These are phyloP conservation scores for Nomia melanderi DNA, from an alignment of 1,140 invertebrate genomes.

Conservation along the genomic window DNA sequence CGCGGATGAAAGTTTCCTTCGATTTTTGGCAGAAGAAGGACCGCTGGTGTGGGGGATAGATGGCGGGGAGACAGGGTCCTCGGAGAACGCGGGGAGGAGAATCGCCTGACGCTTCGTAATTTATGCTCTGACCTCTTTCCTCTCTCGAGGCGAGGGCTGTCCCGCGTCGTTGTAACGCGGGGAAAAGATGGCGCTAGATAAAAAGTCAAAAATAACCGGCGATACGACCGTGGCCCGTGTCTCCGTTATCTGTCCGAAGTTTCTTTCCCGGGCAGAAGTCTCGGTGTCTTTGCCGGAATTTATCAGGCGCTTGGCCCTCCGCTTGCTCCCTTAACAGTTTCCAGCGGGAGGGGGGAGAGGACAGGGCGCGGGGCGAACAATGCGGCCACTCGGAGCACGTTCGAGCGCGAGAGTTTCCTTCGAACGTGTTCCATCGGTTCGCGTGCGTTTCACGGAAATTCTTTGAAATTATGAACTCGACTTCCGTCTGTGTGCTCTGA, in stretches of 20 bases:
- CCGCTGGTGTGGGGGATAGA: background rate
- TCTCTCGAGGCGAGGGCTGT: background rate
- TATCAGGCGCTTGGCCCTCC: constrained; percentile 4
- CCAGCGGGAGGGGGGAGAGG: constrained; percentile 15
- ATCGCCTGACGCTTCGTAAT: constrained; percentile 52
- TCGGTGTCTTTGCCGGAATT: constrained; percentile 20
- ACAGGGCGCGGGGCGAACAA: constrained; percentile 17
- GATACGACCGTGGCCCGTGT: constrained; percentile 8
- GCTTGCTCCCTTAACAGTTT: constrained; percentile 21
- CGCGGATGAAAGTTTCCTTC: constrained; percentile 56
- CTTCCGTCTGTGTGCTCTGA: no score
- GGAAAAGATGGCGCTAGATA: constrained; percentile 49
- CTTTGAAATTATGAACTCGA: no score
- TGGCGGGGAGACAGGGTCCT: constrained; percentile 18
- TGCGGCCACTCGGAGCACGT: background rate
- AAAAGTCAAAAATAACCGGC: constrained; percentile 52
- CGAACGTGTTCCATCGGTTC: constrained; percentile 13
- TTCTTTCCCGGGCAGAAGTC: background rate
- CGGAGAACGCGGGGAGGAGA: constrained; percentile 17
- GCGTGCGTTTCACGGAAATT: background rate
- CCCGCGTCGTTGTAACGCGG: constrained; percentile 17
- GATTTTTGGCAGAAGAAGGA: constrained; percentile 52
- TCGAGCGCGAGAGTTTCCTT: constrained; percentile 8
- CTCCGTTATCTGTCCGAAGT: constrained; percentile 33
- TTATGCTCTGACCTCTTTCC: constrained; percentile 55